Evolutionary conservation across 2,797 vertebrate species (phyloP).

Genomic region (Oreochromis mossambicus): DNA sequence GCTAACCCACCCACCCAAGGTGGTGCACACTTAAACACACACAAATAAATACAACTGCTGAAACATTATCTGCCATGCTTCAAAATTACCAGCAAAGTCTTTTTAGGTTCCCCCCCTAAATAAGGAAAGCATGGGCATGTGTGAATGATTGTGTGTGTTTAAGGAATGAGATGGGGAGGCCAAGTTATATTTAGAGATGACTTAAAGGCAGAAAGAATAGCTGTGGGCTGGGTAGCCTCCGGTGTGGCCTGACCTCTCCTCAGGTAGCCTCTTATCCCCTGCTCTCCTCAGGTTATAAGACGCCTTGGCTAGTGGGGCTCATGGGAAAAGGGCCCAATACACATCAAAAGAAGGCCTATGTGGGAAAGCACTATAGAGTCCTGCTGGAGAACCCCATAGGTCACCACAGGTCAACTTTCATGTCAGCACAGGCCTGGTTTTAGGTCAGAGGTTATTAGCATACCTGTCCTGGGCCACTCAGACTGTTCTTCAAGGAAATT

Average conservation of each 20-base stretch:
- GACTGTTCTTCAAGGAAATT: conserved; percentile 69
- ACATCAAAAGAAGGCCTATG: conserved; percentile 72
- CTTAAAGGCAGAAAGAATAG: conserved; percentile 34
- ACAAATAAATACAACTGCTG: conserved; percentile 44
- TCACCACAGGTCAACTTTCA: conserved; percentile 70
- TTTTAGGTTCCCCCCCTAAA: conserved; percentile 49
- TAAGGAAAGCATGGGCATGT: conserved; percentile 42
- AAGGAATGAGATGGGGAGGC: not conserved
- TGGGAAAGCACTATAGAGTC: conserved; percentile 64
- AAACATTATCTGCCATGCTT: conserved; percentile 41
- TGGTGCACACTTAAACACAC: not conserved
- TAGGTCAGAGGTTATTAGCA: conserved; percentile 68
- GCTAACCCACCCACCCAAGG: not conserved
- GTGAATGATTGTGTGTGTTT: conserved; percentile 6
- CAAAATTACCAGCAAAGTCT: conserved; percentile 51
- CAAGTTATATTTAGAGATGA: conserved; percentile 59
- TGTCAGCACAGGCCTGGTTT: conserved; percentile 63
- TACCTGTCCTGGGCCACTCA: conserved; percentile 71
- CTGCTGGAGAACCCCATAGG: conserved; percentile 34
- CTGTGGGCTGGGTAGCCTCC: conserved; percentile 37
- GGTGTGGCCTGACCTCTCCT: conserved; percentile 57
- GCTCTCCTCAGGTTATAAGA: conserved; percentile 18
- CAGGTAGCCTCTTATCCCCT: conserved; percentile 54
- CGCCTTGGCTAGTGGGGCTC: conserved; percentile 37
- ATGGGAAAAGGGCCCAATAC: conserved; percentile 60